Conservation (phyloP, 2,888 invertebrate genomes). For the Mactromeris polynyma region DNA sequence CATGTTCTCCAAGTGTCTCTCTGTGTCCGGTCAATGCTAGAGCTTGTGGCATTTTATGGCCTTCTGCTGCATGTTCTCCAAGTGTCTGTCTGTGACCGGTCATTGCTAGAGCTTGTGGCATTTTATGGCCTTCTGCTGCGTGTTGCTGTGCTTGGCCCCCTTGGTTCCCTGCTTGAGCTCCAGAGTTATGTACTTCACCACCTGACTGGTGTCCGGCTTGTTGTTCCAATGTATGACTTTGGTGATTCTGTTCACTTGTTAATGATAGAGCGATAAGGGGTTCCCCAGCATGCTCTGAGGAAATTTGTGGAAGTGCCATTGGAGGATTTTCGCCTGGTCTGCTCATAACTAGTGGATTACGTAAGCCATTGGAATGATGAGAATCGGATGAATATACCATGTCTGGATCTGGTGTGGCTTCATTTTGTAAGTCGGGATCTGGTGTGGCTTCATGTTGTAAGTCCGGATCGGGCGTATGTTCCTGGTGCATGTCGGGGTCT, state of each 20-base stretch:
- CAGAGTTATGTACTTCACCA: neutral
- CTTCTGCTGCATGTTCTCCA: neutral
- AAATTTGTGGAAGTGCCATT: constrained; percentile 43
- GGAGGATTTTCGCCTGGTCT: constrained; percentile 49
- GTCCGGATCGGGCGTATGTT: constrained; percentile 2
- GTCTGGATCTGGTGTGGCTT: neutral
- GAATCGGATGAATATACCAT: neutral
- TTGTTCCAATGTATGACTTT: neutral
- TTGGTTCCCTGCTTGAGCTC: neutral
- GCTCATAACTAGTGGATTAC: constrained; percentile 51
- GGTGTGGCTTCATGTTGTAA: neutral
- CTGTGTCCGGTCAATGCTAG: constrained; percentile 31
- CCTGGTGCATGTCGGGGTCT: neutral
- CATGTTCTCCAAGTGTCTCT: neutral
- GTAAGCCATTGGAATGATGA: neutral
- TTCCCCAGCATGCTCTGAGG: neutral
- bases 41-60: constrained; percentile 26
- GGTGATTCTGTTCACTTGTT: neutral
- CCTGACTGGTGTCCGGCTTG: neutral
- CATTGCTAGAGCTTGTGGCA: constrained; percentile 35
- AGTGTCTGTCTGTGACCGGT: constrained; percentile 5
- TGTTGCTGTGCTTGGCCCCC: no score
- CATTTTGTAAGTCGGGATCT: neutral
- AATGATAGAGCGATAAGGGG: constrained; percentile 6
- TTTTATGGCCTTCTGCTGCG: neutral